Evolutionary conservation across 2,797 vertebrate species (phyloP).

Genomic region (Morus bassanus): DNA sequence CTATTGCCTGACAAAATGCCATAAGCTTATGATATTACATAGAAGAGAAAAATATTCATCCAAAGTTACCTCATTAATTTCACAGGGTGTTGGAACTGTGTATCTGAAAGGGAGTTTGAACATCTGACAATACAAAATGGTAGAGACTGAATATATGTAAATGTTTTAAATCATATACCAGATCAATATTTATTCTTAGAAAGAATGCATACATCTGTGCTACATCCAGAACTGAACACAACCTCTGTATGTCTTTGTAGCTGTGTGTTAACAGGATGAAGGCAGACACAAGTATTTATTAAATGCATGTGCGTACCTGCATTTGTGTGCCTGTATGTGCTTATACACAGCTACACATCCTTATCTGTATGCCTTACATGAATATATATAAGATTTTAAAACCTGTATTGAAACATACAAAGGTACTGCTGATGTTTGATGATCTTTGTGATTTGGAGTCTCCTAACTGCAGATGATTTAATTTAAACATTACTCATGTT

Average conservation of each 20-base stretch:
- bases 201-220: neutral
- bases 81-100: neutral
- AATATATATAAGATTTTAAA: neutral
- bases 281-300: neutral
- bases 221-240: neutral
- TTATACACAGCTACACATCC: neutral
- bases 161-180: neutral
- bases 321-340: neutral
- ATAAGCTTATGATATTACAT: neutral
- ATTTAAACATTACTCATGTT: neutral
- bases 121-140: neutral
- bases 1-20: neutral
- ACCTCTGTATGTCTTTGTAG: neutral
- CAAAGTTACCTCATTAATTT: neutral
- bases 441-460: neutral
- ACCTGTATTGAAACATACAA: neutral
- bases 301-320: neutral
- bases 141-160: neutral
- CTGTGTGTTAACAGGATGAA: neutral
- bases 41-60: neutral
- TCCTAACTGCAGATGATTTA: neutral
- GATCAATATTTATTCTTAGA: neutral
- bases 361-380: neutral
- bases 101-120: neutral
- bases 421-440: neutral